These are phyloP conservation scores for Anagrus nilaparvatae DNA, from an alignment of 1,140 invertebrate genomes.

Conservation along the genomic window DNA sequence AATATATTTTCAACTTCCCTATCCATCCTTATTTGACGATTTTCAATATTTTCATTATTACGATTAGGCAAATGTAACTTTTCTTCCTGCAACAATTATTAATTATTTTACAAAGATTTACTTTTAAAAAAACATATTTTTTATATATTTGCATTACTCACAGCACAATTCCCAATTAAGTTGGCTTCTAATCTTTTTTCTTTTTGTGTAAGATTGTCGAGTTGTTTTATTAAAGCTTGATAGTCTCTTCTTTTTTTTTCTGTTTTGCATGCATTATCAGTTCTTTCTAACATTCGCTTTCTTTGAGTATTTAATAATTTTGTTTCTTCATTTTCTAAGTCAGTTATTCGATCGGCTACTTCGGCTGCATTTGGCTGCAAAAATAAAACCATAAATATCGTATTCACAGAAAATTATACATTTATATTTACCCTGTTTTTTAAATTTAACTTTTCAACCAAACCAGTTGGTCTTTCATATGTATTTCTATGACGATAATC, in stretches of 20 bases:
- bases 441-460: slow-evolving; percentile 31
- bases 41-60: slow-evolving; percentile 20
- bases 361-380: slow-evolving; percentile 31
- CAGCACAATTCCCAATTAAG: slow-evolving; percentile 21
- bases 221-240: slow-evolving; percentile 35
- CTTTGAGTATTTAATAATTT: slow-evolving; percentile 21
- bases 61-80: slow-evolving; percentile 16
- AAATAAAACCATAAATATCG: slow-evolving; percentile 6
- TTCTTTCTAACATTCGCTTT: slow-evolving; percentile 30
- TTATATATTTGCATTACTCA: slow-evolving; percentile 13
- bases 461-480: slow-evolving; percentile 26
- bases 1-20: slow-evolving; percentile 23
- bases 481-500: slow-evolving; percentile 24
- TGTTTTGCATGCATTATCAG: slow-evolving; percentile 39
- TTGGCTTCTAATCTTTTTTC: slow-evolving; percentile 33
- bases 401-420: slow-evolving; percentile 2
- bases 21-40: slow-evolving; percentile 30
- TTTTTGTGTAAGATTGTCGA: slow-evolving; percentile 28
- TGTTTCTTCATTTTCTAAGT: slow-evolving; percentile 18
- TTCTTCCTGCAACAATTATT: slow-evolving; percentile 5
- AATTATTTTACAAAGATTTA: slow-evolving; percentile 1
- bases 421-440: slow-evolving; percentile 24
- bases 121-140: background rate
- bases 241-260: slow-evolving; percentile 42
- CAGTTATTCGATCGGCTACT: slow-evolving; percentile 24